Base-by-base conservation (phyloP, 2,113 vertebrate species). In the Lasiurus borealis region DNA sequence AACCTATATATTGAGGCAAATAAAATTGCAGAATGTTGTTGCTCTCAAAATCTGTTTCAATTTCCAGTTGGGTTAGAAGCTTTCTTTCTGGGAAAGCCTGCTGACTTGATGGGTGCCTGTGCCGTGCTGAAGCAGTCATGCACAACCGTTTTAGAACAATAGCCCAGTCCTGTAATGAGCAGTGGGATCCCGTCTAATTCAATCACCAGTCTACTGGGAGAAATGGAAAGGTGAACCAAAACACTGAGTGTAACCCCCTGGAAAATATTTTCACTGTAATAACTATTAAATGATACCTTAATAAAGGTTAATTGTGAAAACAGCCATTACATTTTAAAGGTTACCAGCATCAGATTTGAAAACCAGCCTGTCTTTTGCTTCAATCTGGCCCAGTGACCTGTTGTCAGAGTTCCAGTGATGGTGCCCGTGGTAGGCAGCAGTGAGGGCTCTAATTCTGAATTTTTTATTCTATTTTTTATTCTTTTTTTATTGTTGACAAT, bases 251-350 rank as follows among this genome's bases (percentile, higher is more conserved):
- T 85, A 68, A 88, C 16, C 36, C 21, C 25, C 46, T 52, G 31
- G 73, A 78, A 94, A 91, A 27, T 46, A 82, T 36, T 31, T 64
- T 91, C 92, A 76, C 59, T 89, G 5, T 48, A 75, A 59, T 90
- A 3, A 23, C 75, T 72, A 90, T 73, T 88, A 91, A 87, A 78
- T 80, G 88, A 40, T 36, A 62, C 59, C 59, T 54, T 76, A 75
- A 73, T 25, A 75, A 76, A 85, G 50, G 25, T 66, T 69, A 78
- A 88, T 75, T 50, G 34, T 88, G 52, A 83, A 80, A 90, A 90
- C 5, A 88, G 54, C 2, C 68, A 52, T 71, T 46, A 57, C 16
- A 31, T 83, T 57, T 44, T 59, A 75, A 90, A 78, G n/a, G 18
- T 83, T 48, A 69, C 54, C 57, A 69, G 62, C 50, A 7, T 76